A percentile compares a stretch with the other conserved stretches of the same genome.
phyloP scores from a whole-genome alignment of 2,888 invertebrate genomes.

The Eilema griseolum region DNA sequence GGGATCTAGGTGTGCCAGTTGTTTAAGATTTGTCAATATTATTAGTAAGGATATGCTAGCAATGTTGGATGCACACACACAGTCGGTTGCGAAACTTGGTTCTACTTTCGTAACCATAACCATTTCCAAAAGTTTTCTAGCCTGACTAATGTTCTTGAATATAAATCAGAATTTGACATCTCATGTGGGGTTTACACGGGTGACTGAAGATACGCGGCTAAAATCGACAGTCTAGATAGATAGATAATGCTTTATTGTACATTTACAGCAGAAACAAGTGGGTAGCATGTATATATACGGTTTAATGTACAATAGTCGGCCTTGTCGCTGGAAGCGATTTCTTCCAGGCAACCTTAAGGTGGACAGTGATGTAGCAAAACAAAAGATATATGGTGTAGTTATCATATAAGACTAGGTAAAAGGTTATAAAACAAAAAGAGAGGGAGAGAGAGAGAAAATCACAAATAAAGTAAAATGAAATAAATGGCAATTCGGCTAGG shows the following conservation, averaged over 20 bases:
- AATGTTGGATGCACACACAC: slow-evolving; percentile 8
- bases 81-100: background rate
- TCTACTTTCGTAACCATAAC: background rate
- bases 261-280: no score
- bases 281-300: no score
- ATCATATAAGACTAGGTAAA: no score
- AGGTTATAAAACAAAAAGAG: no score
- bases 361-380: no score
- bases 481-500: slow-evolving; percentile 31
- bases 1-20: slow-evolving; percentile 34
- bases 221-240: slow-evolving; percentile 51
- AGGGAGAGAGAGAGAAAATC: no score
- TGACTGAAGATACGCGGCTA: slow-evolving; percentile 58
- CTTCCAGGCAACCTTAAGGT: no score
- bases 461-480: no score
- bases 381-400: no score
- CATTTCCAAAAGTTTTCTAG: background rate
- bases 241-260: no score
- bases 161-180: background rate
- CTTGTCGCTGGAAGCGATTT: no score
- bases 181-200: slow-evolving; percentile 46
- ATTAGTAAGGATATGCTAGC: slow-evolving; percentile 31
- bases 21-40: slow-evolving; percentile 30
- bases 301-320: no score
- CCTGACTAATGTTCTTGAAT: background rate